A percentile compares a stretch with the other conserved stretches of the same genome.
phyloP scores from a whole-genome alignment of 2,113 vertebrate genomes.

The Danio rerio region DNA sequence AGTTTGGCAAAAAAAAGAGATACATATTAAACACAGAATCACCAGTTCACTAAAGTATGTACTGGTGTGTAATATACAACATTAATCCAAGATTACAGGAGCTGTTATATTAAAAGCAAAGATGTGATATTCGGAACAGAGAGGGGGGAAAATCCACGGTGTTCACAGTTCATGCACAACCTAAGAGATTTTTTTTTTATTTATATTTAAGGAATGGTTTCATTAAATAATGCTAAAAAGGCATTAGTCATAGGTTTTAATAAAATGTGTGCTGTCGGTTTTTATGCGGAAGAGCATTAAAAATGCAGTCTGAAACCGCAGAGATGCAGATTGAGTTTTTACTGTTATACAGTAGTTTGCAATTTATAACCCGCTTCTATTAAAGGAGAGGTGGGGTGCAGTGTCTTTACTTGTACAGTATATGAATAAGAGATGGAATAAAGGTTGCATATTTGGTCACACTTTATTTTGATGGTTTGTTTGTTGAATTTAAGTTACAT shows the following conservation, averaged over 20 bases:
- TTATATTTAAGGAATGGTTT: constrained; percentile 50
- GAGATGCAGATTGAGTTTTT: constrained; percentile 1
- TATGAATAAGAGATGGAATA: no score
- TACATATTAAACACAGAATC: neutral
- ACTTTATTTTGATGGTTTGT: no score
- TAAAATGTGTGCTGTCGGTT: constrained; percentile 53
- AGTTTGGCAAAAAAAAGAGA: neutral
- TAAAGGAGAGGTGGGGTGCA: no score
- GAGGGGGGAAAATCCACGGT: constrained; percentile 19
- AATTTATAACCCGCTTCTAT: neutral
- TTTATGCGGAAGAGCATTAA: constrained; percentile 47
- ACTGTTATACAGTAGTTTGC: neutral
- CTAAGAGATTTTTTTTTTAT: constrained; percentile 57
- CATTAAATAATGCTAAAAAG: constrained; percentile 57
- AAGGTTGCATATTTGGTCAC: no score
- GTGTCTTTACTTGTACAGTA: no score
- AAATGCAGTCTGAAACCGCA: neutral
- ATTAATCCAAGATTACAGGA: neutral
- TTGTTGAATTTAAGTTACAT: no score
- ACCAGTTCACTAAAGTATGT: neutral
- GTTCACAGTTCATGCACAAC: constrained; percentile 57
- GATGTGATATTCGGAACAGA: neutral
- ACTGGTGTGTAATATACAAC: neutral
- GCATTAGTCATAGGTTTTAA: constrained; percentile 55
- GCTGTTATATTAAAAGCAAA: neutral